Evolutionary conservation across 30 jellyfish, hydroid and myxozoan species (phyloP).

Genomic region (Haliclystus octoradiatus): DNA sequence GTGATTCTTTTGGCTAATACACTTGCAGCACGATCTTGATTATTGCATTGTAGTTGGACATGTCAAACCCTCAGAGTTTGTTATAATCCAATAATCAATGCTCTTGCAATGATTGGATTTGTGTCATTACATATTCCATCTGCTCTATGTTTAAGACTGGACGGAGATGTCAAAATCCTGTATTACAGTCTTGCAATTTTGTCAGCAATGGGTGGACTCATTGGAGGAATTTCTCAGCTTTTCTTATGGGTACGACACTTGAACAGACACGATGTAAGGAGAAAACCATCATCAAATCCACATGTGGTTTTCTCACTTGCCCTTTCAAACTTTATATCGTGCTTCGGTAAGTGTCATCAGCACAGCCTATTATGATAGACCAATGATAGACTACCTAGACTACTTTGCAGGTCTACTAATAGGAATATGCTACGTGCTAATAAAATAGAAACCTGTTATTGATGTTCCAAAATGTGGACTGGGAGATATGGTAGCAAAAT

Average conservation of each 20-base stretch:
- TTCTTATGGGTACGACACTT: conserved; percentile 32
- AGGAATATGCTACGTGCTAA: too few relatives aligned
- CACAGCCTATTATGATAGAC: neutral
- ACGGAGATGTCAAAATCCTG: neutral
- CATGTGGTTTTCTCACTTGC: conserved; percentile 45
- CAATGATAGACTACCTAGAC: neutral
- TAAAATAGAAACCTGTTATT: too few relatives aligned
- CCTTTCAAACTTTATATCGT: conserved; percentile 14
- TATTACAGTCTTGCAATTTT: neutral
- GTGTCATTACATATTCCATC: neutral
- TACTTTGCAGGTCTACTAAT: neutral
- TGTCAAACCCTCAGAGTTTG: too few relatives aligned
- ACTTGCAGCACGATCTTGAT: too few relatives aligned
- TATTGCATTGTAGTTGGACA: too few relatives aligned
- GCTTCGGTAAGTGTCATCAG: conserved; percentile 17
- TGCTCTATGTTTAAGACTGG: neutral
- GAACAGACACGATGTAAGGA: conserved; percentile 24
- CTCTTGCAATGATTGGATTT: neutral
- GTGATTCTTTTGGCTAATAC: too few relatives aligned
- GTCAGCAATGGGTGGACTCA: conserved; percentile 13
- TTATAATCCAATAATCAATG: too few relatives aligned
- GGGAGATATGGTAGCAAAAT: too few relatives aligned
- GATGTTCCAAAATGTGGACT: too few relatives aligned
- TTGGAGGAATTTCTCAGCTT: conserved; percentile 36
- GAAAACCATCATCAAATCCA: conserved; percentile 60